A percentile compares a stretch with the other conserved stretches of the same genome.
These are phyloP conservation scores for Scaptomyza cyrtandrae DNA, from an alignment of 2,888 invertebrate species.

Conservation along the genomic window DNA sequence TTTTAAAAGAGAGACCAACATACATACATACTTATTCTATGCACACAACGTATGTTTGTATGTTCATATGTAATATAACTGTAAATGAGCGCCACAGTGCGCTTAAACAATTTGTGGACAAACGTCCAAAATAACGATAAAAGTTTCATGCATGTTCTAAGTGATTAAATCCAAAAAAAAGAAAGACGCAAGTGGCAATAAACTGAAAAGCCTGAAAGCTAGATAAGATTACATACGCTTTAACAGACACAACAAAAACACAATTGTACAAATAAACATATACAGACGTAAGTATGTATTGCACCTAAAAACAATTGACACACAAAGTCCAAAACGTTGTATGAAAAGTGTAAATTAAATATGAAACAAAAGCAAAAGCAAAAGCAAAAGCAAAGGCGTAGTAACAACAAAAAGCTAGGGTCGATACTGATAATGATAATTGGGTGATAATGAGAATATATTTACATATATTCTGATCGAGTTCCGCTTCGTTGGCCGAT, in stretches of 20 bases:
- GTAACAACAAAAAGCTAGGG: conserved; percentile 12
- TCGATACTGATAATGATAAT: conserved; percentile 57
- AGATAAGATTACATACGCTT: conserved; percentile 36
- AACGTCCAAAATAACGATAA: conserved; percentile 7
- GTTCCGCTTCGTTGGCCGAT: conserved; percentile 53
- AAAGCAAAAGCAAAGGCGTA: neutral
- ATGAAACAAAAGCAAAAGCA: conserved; percentile 5
- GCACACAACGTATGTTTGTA: neutral
- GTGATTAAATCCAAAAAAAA: conserved; percentile 31
- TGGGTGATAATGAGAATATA: conserved; percentile 47
- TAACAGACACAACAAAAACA: neutral
- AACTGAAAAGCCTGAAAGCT: conserved; percentile 31
- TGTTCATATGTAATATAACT: conserved; percentile 7
- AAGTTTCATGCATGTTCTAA: conserved; percentile 32
- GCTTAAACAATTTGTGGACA: conserved; percentile 33
- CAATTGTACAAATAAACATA: neutral
- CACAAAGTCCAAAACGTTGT: conserved; percentile 17
- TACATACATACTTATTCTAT: neutral
- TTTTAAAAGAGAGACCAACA: conserved; percentile 17
- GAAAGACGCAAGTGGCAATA: conserved; percentile 39
- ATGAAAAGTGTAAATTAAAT: conserved; percentile 14
- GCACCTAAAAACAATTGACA: conserved; percentile 19
- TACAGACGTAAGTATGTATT: neutral
- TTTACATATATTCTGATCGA: conserved; percentile 19
- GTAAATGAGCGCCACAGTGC: conserved; percentile 29